Base-by-base conservation (phyloP, 2,113 vertebrate genomes). In the Rhegmatorhina hoffmannsi region DNA sequence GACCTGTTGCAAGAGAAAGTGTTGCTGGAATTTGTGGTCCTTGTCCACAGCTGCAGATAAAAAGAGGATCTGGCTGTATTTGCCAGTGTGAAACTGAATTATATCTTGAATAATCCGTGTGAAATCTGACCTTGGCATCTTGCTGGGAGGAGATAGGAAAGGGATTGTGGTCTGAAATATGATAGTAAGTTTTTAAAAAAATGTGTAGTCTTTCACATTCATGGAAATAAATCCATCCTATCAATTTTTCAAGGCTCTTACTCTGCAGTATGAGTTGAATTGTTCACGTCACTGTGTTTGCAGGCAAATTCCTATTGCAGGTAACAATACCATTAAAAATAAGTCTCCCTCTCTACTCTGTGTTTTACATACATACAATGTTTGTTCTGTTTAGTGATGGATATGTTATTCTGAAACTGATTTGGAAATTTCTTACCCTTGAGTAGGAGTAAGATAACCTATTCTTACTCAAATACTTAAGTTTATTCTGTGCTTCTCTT, bases 401-500 rank as follows among this genome's bases (percentile, higher is more conserved):
- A 80, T 56, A 47, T 59, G 28, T 58, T 76, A 17, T 56, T 90
- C 72, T 84, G 79, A 82, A 92, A 58, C 40, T 10, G 11, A 44
- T 92, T 56, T 68, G 36, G 68, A 84, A 40, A 60, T 86, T 56
- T 86, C 75, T 93, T 94, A 60, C n/a, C 75, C 38, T 29, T 52
- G 38, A 67, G 26, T 60, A 55, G 34, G 25, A 46, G 14, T 36
- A 58, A 93, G 72, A 58, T 24, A 2, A 7, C 75, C 94, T 78
- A 76, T 38, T 84, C 38, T 80, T 24, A 75, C 64, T 91, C 28
- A 25, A 67, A 82, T 70, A 64, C 23, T 44, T 91, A 13, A 0
- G 1, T 94, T 80, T 92, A 80, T 92, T 83, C 52, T 68, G 1
- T 94, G 24, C 90, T 87, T 98, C n/a, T 97, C 62, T 97, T 81